Base-by-base conservation (phyloP, 2,888 invertebrate genomes). In the Troilus luridus region DNA sequence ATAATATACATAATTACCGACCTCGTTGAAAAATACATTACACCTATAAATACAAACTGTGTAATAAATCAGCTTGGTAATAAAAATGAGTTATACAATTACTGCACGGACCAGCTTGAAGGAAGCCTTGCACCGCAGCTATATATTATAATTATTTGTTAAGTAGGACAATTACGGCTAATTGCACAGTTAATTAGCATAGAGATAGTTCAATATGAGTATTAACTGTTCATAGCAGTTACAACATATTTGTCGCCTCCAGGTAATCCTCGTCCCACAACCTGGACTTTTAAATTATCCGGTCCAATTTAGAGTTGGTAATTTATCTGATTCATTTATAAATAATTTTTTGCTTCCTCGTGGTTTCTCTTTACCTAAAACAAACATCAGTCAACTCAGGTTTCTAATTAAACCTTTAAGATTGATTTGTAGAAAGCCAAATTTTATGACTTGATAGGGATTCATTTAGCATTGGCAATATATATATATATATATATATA, bases 251-350 rank as follows among this genome's bases (percentile, higher is more conserved):
- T 8, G 41, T 77, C 72, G 8, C 27, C 27, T 41, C 17, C 5
- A 6, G 72, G 72, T 6, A 10, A 72, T 3, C 72, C 72, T 14
- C 7, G 72, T 67, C 27, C 72, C 3, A 8, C 27, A 8, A 77
- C 3, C 41, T 17, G 72, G 27, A 17, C 72, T 77, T 17, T 5
- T 14, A 77, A 77, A 41, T 77, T 77, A 77, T 41, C 72, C 72
- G 14, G 72, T 17, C 41, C 19, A 77, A 41, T 77, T 41, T 77
- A 17, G 17, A 77, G 17, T 7, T 17, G 14, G 72, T 19, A 77
- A 77, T 77, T 77, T 41, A 14, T 41, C 24, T 77, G 41, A 77
- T 77, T 67, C 41, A 41, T 77, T 77, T 77, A 67, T 67, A 67
- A 67, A 67, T 67, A 24, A 17, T 24, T 77, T 77, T 41, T 77